Base-by-base conservation (phyloP, 1,140 invertebrate genomes). In the Mamestra configurata region DNA sequence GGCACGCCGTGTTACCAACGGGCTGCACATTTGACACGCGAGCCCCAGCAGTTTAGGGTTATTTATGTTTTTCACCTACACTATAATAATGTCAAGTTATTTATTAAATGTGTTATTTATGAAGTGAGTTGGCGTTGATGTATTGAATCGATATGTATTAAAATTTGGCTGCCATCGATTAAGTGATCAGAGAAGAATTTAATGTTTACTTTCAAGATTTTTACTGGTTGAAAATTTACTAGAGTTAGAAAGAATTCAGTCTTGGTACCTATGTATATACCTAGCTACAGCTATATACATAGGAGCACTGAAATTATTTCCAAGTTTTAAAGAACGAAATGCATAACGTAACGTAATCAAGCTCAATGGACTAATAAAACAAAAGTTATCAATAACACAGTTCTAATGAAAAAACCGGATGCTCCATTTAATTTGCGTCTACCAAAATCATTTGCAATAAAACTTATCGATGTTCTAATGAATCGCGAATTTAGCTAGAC, bases 81-180 rank as follows among this genome's bases (percentile, higher is more conserved):
- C 66, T n/a, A 15, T 70, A 49, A 70, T 46, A 46, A 46, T 27
- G 22, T 46, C 37, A 27, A 22, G 22, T 49, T 46, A 70, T 46
- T 49, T 46, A 70, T 70, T 70, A 59, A 24, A 73, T 73, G 15
- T 20, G 13, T 59, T 57, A 40, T 59, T 73, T 59, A 75, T 75
- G 35, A 43, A 31, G 0, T 61, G 10, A 20, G 35, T 75, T 59
- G 35, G 31, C 37, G 20, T 75, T 46, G 18, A 6, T 22, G 3
- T 18, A 43, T 73, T 40, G 18, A 18, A 61, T 61, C 24, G 57
- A 61, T 61, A 49, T 49, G 43, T 31, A n/a, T 35, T 35, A 1
- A 18, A 61, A 35, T 57, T 10, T 24, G 5, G 22, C 53, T 24
- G 53, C 24, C 53, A 55, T 1, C 13, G 24, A 24, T 11, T 24